Base-by-base conservation (phyloP, 2,888 invertebrate genomes). In the Norana najaformis region DNA sequence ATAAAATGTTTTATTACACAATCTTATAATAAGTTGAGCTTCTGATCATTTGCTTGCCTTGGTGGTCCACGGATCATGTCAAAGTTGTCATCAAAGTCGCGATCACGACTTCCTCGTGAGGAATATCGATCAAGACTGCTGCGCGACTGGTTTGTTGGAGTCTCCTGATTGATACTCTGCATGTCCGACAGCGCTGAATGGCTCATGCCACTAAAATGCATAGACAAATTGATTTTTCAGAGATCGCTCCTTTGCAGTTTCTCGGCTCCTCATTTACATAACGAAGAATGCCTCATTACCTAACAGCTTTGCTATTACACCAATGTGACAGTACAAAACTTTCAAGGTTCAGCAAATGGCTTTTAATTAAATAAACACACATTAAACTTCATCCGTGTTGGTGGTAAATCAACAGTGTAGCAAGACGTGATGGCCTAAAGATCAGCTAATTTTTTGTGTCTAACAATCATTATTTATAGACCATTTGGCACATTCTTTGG, bases 131-230 rank as follows among this genome's bases (percentile, higher is more conserved):
- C 91, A 89, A 89, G 83, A 89, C 91, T 88, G 91, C 92, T 85
- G 90, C 92, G 16, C 89, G 90, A 11, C n/a, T 88, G 82, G 35
- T 83, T 89, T 39, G 92, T 93, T 30, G 93, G 93, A 4, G 93
- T 92, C 90, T 98, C 97, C 95, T 98, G 98, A 94, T 97, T 97
- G 93, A 99, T 98, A 37, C 96, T 96, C 94, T 97, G 96, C 98
- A 99, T 98, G 95, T 98, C 98, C 90, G 96, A 96, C 90, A 97
- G 94, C 23, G 98, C 98, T 23, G 98, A 98, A 96, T 98, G 98
- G 92, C 95, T 95, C 41, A 95, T 93, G 69, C 97, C 97, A 91
- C 95, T 95, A 88, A 69, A 69, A n/a, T n/a, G 16, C 69, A n/a
- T 0, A 69, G 69, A 69, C n/a, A 69, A 8, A 69, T 30, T n/a